Evolutionary conservation across 1,140 invertebrate species (phyloP).

Genomic region (Papilio helenus): DNA sequence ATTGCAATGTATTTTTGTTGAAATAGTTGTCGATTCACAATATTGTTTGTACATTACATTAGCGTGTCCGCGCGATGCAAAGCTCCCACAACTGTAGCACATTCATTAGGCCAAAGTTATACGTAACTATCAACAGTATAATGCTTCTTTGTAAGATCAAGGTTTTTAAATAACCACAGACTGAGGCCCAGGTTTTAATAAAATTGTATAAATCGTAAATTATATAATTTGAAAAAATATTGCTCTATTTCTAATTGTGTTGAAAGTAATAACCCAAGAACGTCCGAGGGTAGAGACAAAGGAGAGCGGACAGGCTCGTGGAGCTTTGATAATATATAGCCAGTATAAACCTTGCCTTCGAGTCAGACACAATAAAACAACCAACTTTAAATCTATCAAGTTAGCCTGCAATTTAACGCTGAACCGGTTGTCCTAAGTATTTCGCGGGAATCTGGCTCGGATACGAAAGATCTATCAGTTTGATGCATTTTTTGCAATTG

Average conservation of each 20-base stretch:
- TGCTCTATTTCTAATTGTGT: neutral
- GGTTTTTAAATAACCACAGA: neutral
- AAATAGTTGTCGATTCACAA: no score
- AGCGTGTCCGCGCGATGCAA: neutral
- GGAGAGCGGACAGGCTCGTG: neutral
- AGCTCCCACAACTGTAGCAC: neutral
- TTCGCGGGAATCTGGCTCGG: neutral
- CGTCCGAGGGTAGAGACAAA: neutral
- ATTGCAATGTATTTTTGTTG: no score
- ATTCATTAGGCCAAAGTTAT: neutral
- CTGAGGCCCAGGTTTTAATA: neutral
- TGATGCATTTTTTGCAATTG: neutral
- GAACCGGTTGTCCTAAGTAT: neutral
- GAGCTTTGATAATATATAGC: neutral
- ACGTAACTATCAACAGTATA: neutral
- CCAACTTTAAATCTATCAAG: neutral
- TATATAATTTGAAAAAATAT: no score
- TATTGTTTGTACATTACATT: neutral
- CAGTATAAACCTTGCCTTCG: neutral
- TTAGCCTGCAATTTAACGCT: neutral
- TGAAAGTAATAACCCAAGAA: neutral
- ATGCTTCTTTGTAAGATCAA: constrained; percentile 2
- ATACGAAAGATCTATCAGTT: neutral
- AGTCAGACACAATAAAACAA: neutral
- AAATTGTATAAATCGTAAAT: neutral